phyloP scores from a whole-genome alignment of 2,888 invertebrate genomes.

The Cheilosia impressa region DNA sequence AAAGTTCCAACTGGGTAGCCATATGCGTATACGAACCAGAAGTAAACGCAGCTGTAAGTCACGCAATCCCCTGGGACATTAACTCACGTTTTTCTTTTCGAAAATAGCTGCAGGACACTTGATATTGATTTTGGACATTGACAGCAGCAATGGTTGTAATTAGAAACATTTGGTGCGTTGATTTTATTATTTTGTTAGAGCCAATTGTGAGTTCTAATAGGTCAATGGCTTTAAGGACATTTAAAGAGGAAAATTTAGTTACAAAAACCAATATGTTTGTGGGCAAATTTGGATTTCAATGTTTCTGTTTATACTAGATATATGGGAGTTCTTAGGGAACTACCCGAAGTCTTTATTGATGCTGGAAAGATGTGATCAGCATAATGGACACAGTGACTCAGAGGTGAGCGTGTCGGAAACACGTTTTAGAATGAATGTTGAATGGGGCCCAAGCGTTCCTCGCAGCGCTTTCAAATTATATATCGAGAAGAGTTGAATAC shows the following conservation, averaged over 20 bases:
- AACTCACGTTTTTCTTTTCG: background rate
- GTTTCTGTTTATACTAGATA: background rate
- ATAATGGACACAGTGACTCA: background rate
- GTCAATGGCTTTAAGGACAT: no score
- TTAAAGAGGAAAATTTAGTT: no score
- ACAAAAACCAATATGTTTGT: no score
- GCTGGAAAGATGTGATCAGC: no score
- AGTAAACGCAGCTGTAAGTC: slow-evolving; percentile 10
- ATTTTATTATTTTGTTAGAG: background rate
- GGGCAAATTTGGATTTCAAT: no score
- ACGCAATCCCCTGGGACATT: slow-evolving; percentile 26
- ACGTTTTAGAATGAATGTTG: no score
- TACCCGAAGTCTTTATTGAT: background rate
- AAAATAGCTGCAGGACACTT: background rate
- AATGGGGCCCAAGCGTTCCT: no score
- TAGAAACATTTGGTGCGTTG: background rate
- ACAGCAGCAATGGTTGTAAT: background rate
- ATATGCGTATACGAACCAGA: background rate
- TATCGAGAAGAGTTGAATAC: no score
- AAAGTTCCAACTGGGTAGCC: slow-evolving; percentile 1
- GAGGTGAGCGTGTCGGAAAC: background rate
- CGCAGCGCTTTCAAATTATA: no score
- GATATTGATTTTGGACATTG: background rate
- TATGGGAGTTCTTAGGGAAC: background rate
- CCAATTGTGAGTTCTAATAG: no score